A percentile compares a stretch with the other conserved stretches of the same genome.
These are phyloP conservation scores for Pelosia muscerda DNA, from an alignment of 2,888 invertebrate species.

Conservation along the genomic window DNA sequence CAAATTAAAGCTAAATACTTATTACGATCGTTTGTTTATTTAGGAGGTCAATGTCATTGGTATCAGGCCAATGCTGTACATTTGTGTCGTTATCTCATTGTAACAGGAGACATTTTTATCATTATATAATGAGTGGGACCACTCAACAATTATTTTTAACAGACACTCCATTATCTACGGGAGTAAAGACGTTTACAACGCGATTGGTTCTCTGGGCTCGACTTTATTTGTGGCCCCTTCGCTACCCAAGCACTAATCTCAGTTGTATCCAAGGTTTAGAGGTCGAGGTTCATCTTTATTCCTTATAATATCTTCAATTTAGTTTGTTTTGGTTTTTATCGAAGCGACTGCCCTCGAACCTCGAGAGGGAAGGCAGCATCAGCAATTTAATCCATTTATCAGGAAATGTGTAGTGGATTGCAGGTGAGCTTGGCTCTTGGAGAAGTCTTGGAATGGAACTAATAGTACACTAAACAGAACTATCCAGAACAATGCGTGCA, in stretches of 20 bases:
- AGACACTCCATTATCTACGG: background rate
- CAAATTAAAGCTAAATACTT: conserved; percentile 3
- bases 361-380: background rate
- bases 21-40: background rate
- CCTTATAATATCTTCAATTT: background rate
- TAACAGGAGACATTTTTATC: conserved; percentile 4
- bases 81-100: conserved; percentile 7
- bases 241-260: background rate
- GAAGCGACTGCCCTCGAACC: background rate
- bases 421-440: too few relatives aligned
- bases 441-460: too few relatives aligned
- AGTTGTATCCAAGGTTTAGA: background rate
- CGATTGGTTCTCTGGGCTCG: background rate
- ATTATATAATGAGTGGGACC: background rate
- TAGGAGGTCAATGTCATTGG: conserved; percentile 12
- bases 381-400: too few relatives aligned
- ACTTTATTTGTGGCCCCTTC: background rate
- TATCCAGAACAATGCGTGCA: too few relatives aligned
- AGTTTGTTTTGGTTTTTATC: too few relatives aligned
- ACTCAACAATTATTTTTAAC: background rate
- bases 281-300: background rate
- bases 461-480: too few relatives aligned
- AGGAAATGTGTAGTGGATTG: too few relatives aligned
- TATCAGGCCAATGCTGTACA: conserved; percentile 8
- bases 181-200: background rate